These are phyloP conservation scores for Hemichromis elongatus DNA, from an alignment of 2,113 vertebrate genomes.

Conservation along the genomic window DNA sequence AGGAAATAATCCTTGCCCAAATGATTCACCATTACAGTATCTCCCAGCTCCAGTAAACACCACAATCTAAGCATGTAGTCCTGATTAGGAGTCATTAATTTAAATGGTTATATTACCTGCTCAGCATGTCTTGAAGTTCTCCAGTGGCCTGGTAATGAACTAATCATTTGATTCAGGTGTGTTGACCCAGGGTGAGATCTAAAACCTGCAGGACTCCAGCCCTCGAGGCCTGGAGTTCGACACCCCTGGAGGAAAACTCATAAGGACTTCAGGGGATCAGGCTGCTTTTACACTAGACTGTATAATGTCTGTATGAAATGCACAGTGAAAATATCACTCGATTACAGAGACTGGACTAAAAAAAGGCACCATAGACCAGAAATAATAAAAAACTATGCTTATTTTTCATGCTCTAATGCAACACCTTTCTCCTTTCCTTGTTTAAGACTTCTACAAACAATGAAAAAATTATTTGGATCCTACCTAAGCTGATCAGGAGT, in stretches of 20 bases:
- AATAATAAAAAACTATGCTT: background rate
- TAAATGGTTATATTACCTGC: no score
- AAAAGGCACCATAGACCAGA: background rate
- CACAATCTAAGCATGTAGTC: background rate
- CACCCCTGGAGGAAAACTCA: background rate
- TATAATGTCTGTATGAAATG: background rate
- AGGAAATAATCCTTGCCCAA: background rate
- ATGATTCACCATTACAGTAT: background rate
- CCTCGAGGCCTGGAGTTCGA: no score
- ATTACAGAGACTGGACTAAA: background rate
- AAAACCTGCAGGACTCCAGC: no score
- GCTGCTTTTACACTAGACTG: background rate
- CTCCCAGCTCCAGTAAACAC: background rate
- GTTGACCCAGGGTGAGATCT: no score
- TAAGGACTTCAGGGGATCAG: background rate
- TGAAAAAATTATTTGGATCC: fast-evolving
- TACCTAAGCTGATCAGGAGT: background rate
- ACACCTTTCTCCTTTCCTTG: background rate
- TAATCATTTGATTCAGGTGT: no score
- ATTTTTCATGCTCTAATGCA: background rate
- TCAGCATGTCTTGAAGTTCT: no score
- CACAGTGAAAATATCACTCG: background rate
- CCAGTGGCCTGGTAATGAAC: no score
- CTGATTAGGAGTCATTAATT: fast-evolving
- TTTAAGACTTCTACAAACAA: background rate